Percentiles rank a stretch among this genome's conserved stretches.
Conservation (phyloP, 2,113 vertebrate genomes). For the Eulemur rufifrons region DNA sequence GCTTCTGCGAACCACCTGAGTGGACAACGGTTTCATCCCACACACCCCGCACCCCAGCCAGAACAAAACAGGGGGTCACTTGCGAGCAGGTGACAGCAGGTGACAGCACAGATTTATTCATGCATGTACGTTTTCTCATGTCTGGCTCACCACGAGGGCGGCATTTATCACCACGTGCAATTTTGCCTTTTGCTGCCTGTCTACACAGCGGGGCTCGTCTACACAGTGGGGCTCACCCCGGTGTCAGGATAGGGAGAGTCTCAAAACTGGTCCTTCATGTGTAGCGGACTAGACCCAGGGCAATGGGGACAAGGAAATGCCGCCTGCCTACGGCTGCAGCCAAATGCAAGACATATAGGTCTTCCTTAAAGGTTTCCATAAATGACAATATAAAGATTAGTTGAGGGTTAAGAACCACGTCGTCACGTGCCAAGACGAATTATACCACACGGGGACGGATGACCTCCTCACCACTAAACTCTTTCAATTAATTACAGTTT, state of each 20-base stretch:
- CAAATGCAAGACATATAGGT: background rate
- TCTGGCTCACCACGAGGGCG: background rate
- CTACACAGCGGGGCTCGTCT: background rate
- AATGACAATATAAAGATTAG: background rate
- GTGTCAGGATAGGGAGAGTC: background rate
- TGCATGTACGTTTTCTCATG: background rate
- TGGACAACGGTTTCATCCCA: constrained; percentile 67
- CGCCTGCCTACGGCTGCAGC: background rate
- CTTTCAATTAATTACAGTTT: background rate
- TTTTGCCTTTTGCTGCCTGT: background rate
- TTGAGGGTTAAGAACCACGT: background rate
- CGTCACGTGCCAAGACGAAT: background rate
- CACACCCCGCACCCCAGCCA: constrained; percentile 64
- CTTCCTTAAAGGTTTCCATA: constrained; percentile 7
- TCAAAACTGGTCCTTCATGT: background rate
- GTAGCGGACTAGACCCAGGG: background rate
- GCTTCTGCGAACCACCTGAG: constrained; percentile 94
- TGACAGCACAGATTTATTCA: background rate
- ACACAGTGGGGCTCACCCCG: background rate
- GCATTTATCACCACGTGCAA: background rate
- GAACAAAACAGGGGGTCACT: constrained; percentile 63
- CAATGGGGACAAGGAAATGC: background rate
- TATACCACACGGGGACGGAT: background rate
- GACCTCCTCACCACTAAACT: background rate
- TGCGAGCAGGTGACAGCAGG: background rate